Base-by-base conservation (phyloP, 2,888 invertebrate species). In the Strigamia crassipes region DNA sequence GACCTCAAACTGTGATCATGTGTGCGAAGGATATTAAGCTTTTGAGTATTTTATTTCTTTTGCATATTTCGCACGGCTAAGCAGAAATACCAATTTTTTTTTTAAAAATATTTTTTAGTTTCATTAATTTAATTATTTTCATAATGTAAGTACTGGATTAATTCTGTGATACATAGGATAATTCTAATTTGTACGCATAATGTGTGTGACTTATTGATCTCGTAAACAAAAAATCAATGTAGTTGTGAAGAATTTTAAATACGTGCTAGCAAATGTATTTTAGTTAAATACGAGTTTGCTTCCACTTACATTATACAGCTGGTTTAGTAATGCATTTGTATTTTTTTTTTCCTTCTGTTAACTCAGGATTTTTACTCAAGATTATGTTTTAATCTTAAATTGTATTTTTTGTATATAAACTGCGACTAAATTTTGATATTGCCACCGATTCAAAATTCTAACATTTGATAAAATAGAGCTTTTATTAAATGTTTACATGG, bases 1-100 rank as follows among this genome's bases (percentile, higher is more conserved):
- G 18, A 61, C 61, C 61, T 61, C 46, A 61, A 61, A 61, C 61
- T 61, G 61, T 61, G 61, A 61, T 61, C 61, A 18, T 23, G 1
- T 46, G 21, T 21, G 61, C 18, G 21, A 61, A 61, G 18, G 12
- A 61, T 61, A 12, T 23, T 18, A 23, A 61, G 61, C 18, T 61
- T 42, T 46, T 13, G 46, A 46, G 46, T 46, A 46, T n/a, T 15
- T 38, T 38, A 9, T 38, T 38, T 38, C 0, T 38, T 38, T 38
- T 38, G 6, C 12, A 46, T 46, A 13, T 46, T 46, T 46, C 15
- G 46, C 46, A n/a, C n/a, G 12, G n/a, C 1, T 13, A 15, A 46
- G 46, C 46, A 1, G n/a, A n/a, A n/a, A 46, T 46, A 46, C n/a
- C 15, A n/a, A 15, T 46, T 15, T n/a, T 46, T 2, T 27, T 27